Percentiles rank a stretch among this genome's conserved stretches.
These are phyloP conservation scores for Colinus virginianus DNA, from an alignment of 2,113 vertebrate genomes.

Conservation along the genomic window DNA sequence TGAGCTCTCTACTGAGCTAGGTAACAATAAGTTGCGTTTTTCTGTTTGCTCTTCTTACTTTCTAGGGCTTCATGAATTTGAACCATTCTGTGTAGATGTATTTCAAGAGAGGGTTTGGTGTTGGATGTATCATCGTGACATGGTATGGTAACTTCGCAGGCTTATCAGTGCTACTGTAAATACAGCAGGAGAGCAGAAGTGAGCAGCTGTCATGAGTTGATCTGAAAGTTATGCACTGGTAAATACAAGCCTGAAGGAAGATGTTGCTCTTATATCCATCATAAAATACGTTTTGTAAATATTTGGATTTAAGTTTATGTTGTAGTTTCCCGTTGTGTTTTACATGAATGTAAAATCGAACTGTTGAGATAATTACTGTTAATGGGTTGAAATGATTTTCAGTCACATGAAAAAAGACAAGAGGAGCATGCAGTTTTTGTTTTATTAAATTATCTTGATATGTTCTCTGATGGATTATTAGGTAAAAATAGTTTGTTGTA, in stretches of 20 bases:
- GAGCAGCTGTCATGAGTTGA: not conserved
- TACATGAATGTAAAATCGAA: slow-evolving; percentile 39
- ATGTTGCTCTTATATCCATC: not conserved
- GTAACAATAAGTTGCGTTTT: not conserved
- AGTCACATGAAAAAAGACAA: slow-evolving; percentile 31
- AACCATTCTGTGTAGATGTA: rapidly evolving
- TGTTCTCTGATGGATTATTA: slow-evolving; percentile 56
- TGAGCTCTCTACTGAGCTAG: not conserved
- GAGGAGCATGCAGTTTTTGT: slow-evolving; percentile 7
- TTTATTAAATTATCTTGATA: slow-evolving; percentile 69
- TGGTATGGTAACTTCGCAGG: not conserved
- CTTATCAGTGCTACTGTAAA: not conserved
- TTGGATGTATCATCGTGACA: not conserved
- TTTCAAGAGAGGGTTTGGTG: not conserved
- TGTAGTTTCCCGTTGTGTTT: slow-evolving; percentile 20
- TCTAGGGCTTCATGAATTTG: not conserved
- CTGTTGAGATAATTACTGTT: slow-evolving; percentile 11
- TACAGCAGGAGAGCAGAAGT: not conserved
- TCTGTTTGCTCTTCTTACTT: rapidly evolving
- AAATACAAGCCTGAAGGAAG: not conserved
- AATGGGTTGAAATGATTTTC: slow-evolving; percentile 59
- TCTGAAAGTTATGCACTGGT: not conserved
- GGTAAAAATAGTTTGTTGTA: slow-evolving; percentile 51
- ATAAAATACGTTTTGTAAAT: not conserved
- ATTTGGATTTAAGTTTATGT: slow-evolving; percentile 4